A percentile compares a stretch with the other conserved stretches of the same genome.
These are phyloP conservation scores for Dolichotis patagonum DNA, from an alignment of 2,113 vertebrate species.

Conservation along the genomic window DNA sequence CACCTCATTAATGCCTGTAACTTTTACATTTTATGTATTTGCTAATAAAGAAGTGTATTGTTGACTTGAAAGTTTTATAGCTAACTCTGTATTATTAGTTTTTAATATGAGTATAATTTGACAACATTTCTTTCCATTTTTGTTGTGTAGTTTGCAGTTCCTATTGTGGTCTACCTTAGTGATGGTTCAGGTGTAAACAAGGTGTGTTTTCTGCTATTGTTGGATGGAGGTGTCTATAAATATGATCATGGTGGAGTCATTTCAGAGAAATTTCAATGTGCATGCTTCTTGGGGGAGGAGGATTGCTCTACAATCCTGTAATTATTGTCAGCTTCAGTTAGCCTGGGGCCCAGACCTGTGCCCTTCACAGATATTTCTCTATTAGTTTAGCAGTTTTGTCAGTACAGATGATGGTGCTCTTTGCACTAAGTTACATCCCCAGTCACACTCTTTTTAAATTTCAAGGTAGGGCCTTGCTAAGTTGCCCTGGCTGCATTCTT, in stretches of 20 bases:
- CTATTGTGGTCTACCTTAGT: background rate
- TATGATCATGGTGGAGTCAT: background rate
- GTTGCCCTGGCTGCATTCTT: background rate
- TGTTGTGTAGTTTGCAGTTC: background rate
- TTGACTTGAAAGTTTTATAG: background rate
- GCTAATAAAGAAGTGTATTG: background rate
- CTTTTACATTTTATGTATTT: background rate
- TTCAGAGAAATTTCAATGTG: no score
- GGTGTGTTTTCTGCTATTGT: background rate
- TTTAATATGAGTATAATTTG: background rate
- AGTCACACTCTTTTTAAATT: background rate
- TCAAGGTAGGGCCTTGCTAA: background rate
- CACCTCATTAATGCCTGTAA: background rate
- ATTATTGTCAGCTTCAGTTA: background rate
- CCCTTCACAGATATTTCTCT: background rate
- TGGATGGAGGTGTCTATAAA: background rate
- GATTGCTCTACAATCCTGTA: background rate
- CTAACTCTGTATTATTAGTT: background rate
- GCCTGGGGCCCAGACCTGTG: background rate
- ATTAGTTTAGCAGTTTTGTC: background rate
- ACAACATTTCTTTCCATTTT: background rate
- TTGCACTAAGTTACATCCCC: background rate
- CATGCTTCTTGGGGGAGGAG: background rate
- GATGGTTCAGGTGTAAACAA: background rate
- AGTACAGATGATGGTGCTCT: background rate